Evolutionary conservation across 53 echinoderm and acorn worm genomes (phyloP), one percentile per base, ranked within the genome.

Genomic region (Paracentrotus lividus): DNA sequence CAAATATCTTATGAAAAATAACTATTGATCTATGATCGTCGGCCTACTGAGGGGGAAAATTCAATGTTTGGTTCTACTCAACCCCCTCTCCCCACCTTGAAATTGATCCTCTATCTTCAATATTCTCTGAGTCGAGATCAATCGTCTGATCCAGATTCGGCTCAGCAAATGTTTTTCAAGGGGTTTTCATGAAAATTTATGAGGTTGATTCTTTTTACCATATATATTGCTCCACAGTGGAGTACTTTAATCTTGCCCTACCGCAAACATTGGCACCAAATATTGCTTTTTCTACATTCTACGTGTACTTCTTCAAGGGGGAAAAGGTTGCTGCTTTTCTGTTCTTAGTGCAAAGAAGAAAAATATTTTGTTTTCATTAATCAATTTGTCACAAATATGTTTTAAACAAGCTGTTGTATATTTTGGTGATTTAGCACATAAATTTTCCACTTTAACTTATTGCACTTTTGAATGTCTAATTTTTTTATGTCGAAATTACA

Each of bases 131-230:
- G n/a, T 81, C 47, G 12, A 27, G 81, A 81, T 81, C 81, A 81
- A 81, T 81, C 12, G 24, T 26, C 44, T 81, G 81, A 81, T 81
- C 81, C 47, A 81, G 81, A 47, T 81, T 81, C 47, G 26, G 47
- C 81, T 47, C 81, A 26, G 81, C 81, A 27, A 81, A 81, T 81
- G 81, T 81, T 81, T 81, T 81, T 81, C 47, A 44, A 26, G 47
- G 81, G 27, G 81, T 8, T 81, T 81, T 81, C 81, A 81, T 81
- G 81, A 81, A 81, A 81, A 81, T 81, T 45, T 81, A 81, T 81
- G 81, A 81, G 81, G n/a, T 47, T 81, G 81, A 44, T 81, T 81
- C 81, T 81, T 81, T 47, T 81, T 81, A 81, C 81, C 81, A 81
- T 81, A 78, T 78, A 78, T 78, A 81, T 81, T 81, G 81, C 81